Evolutionary conservation across 2,888 invertebrate species (phyloP).

Genomic region (Ditula angustiorana): DNA sequence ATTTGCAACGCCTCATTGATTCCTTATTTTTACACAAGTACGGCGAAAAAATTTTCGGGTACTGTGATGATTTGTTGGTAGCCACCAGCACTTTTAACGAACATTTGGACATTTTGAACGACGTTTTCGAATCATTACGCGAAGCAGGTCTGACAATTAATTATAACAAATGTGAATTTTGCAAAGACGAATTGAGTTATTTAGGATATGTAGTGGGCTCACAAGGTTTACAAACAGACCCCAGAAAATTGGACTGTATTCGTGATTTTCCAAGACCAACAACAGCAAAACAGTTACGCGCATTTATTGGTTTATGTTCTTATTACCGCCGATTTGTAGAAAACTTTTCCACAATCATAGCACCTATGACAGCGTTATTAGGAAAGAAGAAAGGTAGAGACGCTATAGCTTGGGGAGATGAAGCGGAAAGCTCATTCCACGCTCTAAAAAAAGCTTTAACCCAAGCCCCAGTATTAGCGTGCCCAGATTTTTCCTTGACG

Average conservation of each 20-base stretch:
- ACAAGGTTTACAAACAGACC: neutral
- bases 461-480: slow-evolving; percentile 2
- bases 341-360: slow-evolving; percentile 7
- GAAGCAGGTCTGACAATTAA: slow-evolving; percentile 19
- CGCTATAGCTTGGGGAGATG: neutral
- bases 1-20: slow-evolving; percentile 12
- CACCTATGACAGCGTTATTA: neutral
- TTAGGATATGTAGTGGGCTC: neutral
- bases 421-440: neutral
- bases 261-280: no score
- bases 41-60: slow-evolving; percentile 4
- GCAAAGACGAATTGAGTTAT: neutral
- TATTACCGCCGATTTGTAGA: slow-evolving; percentile 19
- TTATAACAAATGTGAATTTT: slow-evolving; percentile 20
- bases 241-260: neutral
- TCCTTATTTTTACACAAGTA: neutral
- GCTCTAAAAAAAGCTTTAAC: neutral
- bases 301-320: slow-evolving; percentile 8
- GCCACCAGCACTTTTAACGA: slow-evolving; percentile 2
- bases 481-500: neutral
- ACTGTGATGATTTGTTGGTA: slow-evolving; percentile 15
- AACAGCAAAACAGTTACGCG: neutral
- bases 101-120: neutral
- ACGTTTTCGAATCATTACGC: neutral
- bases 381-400: neutral